Base-by-base conservation (phyloP, 2,888 invertebrate genomes). In the Cephus sareptanus region DNA sequence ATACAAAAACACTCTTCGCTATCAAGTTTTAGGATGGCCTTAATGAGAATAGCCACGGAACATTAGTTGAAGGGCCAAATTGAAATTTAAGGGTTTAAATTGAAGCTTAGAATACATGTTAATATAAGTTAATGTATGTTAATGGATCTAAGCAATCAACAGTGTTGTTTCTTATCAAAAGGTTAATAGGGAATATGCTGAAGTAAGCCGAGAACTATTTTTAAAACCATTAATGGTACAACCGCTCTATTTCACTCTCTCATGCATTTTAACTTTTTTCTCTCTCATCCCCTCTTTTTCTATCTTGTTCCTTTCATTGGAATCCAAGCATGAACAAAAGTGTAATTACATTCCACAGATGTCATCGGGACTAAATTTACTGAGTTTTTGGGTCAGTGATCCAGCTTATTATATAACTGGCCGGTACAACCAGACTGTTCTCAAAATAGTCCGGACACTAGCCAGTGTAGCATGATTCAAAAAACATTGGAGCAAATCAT, bases 401-500 rank as follows among this genome's bases (percentile, higher is more conserved):
- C 78, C 81, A 84, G 81, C 75, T 73, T 33, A n/a, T 69, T 73
- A 31, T 34, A 71, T 75, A 71, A 71, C 33, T 71, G 71, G 88
- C 84, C 86, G 86, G 84, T 87, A 84, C 87, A 88, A 85, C 23
- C 86, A 82, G 81, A 83, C 85, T 82, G 86, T 87, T 90, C 89
- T 89, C 87, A 90, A 90, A 90, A 90, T 90, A 90, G 89, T 89
- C 83, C 77, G 76, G 80, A 37, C 31, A 71, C 33, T 33, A 71
- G 33, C 71, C 31, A 31, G 2, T 71, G 71, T 71, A 71, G 33
- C 34, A 33, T 31, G 31, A 71, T 71, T 71, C 71, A 71, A 33
- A 71, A 71, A 71, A 71, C 71, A 71, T 71, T 34, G 71, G 71
- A 71, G 34, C 71, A 34, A 56, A 56, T 56, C 23, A 23, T 56